phyloP scores from a whole-genome alignment of 2,113 vertebrate species.

The Geococcyx californianus region DNA sequence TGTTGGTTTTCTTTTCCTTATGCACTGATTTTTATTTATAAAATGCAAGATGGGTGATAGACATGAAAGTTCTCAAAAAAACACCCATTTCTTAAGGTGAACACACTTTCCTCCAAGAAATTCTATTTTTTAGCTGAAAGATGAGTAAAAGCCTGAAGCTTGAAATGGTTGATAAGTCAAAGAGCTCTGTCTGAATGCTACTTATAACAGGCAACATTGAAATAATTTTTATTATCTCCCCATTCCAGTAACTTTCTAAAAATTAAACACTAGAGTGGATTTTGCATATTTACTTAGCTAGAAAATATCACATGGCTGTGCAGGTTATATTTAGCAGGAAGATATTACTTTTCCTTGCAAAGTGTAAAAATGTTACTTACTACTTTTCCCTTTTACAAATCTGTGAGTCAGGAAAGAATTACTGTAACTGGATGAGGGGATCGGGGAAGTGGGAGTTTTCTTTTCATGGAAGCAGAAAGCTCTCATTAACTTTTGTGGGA shows the following conservation, averaged over 20 bases:
- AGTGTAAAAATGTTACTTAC: background rate
- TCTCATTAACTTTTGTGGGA: background rate
- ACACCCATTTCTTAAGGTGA: background rate
- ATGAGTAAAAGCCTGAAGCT: background rate
- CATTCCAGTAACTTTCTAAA: background rate
- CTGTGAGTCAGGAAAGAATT: background rate
- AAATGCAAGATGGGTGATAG: background rate
- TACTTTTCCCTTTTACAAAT: background rate
- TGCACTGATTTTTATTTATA: background rate
- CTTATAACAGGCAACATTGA: background rate
- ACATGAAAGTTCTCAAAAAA: background rate
- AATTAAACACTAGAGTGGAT: background rate
- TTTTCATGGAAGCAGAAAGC: background rate
- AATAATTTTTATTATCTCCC: background rate
- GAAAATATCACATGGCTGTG: background rate
- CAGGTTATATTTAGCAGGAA: background rate
- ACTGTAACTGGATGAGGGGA: background rate
- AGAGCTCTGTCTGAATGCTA: background rate
- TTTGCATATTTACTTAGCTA: background rate
- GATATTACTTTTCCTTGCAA: background rate
- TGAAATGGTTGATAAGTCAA: background rate
- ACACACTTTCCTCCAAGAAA: background rate
- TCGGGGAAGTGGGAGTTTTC: no score
- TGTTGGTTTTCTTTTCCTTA: background rate
- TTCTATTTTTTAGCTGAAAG: background rate